phyloP scores from a whole-genome alignment of 2,113 vertebrate genomes.

The Apistogramma diplotaenia region DNA sequence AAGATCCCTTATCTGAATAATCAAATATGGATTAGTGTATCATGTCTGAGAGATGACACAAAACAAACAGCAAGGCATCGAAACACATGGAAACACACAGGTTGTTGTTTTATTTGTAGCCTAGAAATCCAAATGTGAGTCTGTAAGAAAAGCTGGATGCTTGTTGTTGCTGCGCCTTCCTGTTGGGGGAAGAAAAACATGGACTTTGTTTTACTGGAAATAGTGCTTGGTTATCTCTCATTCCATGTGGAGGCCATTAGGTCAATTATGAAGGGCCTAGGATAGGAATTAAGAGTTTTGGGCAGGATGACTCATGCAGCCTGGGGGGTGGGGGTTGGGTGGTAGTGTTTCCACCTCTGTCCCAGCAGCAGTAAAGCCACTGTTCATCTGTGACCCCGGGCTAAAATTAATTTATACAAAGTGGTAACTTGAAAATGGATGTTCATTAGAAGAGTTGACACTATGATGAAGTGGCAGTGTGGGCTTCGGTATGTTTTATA shows the following conservation, averaged over 20 bases:
- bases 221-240: constrained; percentile 71
- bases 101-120: background rate
- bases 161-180: constrained; percentile 61
- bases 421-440: background rate
- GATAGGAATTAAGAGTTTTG: constrained; percentile 41
- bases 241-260: constrained; percentile 83
- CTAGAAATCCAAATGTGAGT: background rate
- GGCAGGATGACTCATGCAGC: constrained; percentile 63
- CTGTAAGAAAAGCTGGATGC: background rate
- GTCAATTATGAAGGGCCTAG: constrained; percentile 79
- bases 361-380: background rate
- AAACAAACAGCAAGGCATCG: background rate
- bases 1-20: constrained; percentile 71
- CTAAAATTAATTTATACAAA: background rate
- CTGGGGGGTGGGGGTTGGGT: constrained; percentile 50
- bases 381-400: background rate
- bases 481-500: background rate
- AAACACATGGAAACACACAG: background rate
- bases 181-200: constrained; percentile 61
- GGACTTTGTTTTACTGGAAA: constrained; percentile 77
- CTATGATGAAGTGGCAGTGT: background rate
- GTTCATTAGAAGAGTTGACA: background rate
- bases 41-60: constrained; percentile 14
- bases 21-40: constrained; percentile 65
- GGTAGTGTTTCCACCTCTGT: constrained; percentile 13